Conservation (phyloP, 2,797 vertebrate species). For the Uromys caudimaculatus region DNA sequence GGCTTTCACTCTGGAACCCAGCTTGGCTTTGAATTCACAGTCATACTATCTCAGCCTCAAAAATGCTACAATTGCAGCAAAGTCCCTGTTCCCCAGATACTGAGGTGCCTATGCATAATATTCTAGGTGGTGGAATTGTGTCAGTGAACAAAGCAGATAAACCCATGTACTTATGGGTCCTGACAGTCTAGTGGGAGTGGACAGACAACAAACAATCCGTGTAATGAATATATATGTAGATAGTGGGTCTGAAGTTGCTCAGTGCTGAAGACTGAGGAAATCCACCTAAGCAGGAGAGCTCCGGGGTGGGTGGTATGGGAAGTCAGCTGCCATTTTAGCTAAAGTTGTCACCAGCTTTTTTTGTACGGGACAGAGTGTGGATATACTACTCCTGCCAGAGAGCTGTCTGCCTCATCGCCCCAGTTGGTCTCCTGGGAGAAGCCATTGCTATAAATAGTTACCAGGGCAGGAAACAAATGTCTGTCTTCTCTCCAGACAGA, state of each 20-base stretch:
- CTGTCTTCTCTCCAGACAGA: constrained; percentile 66
- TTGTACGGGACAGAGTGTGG: not conserved
- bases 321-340: not conserved
- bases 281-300: not conserved
- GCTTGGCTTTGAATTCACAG: not conserved
- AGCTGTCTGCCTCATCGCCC: not conserved
- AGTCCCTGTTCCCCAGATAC: not conserved
- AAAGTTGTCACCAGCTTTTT: not conserved
- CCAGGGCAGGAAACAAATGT: constrained; percentile 59
- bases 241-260: not conserved
- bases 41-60: not conserved
- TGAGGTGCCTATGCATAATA: not conserved
- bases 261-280: not conserved
- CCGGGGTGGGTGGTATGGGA: not conserved
- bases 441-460: constrained; percentile 64
- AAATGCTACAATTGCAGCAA: not conserved
- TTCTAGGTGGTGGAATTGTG: not conserved
- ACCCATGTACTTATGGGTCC: not conserved
- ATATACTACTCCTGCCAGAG: not conserved
- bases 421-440: constrained; percentile 57
- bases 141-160: not conserved
- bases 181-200: not conserved
- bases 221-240: not conserved
- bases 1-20: not conserved
- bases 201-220: not conserved